Base-by-base conservation (phyloP, 2,797 vertebrate species). In the Huso huso region DNA sequence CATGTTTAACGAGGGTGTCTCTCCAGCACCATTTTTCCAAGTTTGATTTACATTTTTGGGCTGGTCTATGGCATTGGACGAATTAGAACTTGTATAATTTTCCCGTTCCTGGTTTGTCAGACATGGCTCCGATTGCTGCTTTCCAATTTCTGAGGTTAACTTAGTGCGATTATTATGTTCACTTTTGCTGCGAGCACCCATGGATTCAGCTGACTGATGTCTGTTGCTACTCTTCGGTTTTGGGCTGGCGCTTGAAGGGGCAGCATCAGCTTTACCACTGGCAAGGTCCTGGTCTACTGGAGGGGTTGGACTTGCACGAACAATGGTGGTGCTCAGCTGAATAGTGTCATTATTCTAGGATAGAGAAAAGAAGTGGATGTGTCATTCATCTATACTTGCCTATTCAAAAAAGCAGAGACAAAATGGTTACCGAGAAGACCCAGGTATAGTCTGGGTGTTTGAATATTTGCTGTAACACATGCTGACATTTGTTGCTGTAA, bases 271-370 rank as follows among this genome's bases (percentile, higher is more conserved):
- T 18, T 49, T 61, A 57, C 8, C 71, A 65, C 73, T 78, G 52
- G 73, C 82, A 9, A 68, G n/a, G 60, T 71, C 68, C 12, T 74
- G 75, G 12, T 93, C 92, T 70, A 86, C 74, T 0, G 78, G 82
- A 62, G 92, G 90, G 65, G 88, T 82, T 57, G 94, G 94, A 77
- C 95, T 98, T 70, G 90, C 84, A 76, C 81, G 81, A 79, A 97
- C 79, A 78, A 98, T 93, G 63, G 96, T 98, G 69, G 94, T 96
- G 78, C 95, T 98, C 68, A 98, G 78, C 1, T 90, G 84, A 84
- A 87, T 84, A 23, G 80, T 80, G 50, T 78, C 74, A 71, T 93
- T 89, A 65, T 55, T 88, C 96, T 98, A 80, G 10, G 48, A 68
- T 69, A 12, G 5, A 15, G 65, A 62, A 48, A 10, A 65, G 63